Base-by-base conservation (phyloP, 2,888 invertebrate genomes). In the Clanis bilineata region DNA sequence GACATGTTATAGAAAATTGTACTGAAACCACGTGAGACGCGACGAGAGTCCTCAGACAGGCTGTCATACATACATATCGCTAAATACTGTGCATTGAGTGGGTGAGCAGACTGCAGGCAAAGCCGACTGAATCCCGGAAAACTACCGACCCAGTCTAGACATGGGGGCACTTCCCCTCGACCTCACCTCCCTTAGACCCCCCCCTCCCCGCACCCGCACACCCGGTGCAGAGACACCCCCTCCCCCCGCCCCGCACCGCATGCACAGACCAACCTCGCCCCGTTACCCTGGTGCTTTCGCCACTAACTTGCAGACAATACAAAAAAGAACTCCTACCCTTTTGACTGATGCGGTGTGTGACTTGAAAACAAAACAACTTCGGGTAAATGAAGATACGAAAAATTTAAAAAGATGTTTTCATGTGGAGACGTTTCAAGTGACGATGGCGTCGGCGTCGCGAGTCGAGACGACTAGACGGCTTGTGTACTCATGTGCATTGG, bases 101-200 rank as follows among this genome's bases (percentile, higher is more conserved):
- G 90, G 88, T 88, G 86, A 89, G 78, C 84, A 83, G 84, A 88
- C 90, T 91, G 91, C 91, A 90, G 89, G 82, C 88, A 88, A 87
- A 87, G 86, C 85, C 83, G 85, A 77, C 87, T 89, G 91, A 90
- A 92, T 90, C 91, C 91, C 87, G 92, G 92, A 92, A 90, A 92
- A 92, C 93, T 92, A 91, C 90, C 92, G 92, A 93, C 93, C 92
- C 92, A 92, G 92, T 93, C 92, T 92, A 92, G 93, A 92, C 92
- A 81, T 88, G 92, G 91, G 88, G 92, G 91, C 90, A 89, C 80
- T 85, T 86, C 88, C 88, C 90, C 87, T 80, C 79, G 66, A 66
- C 68, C 64, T 71, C 71, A 65, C 72, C 67, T 74, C 59, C 68
- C 68, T 69, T 65, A 66, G 67, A 65, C 68, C 57, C 63, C 67